These are phyloP conservation scores for Mobula birostris DNA, from an alignment of 2,113 vertebrate species.

Conservation along the genomic window DNA sequence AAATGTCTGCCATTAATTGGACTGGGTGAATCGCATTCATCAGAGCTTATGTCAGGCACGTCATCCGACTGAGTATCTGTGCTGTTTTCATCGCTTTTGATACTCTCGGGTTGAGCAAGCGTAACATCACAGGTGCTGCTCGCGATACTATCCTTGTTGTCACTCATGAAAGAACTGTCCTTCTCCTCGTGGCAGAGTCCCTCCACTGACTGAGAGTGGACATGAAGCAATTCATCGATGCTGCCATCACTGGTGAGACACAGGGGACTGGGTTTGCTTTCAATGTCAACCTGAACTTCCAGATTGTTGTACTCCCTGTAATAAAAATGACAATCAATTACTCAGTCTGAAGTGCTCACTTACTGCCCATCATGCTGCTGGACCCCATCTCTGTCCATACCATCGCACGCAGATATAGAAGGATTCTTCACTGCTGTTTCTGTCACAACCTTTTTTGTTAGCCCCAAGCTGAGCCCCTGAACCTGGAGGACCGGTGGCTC, in stretches of 20 bases:
- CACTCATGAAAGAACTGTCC: constrained; percentile 47
- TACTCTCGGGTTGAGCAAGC: constrained; percentile 92
- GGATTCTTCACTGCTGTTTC: no score
- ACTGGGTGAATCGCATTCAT: constrained; percentile 81
- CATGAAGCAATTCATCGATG: constrained; percentile 80
- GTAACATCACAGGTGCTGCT: constrained; percentile 72
- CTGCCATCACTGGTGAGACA: constrained; percentile 80
- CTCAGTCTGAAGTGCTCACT: not conserved
- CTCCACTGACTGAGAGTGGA: constrained; percentile 64
- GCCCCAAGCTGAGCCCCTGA: no score
- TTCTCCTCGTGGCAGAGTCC: constrained; percentile 53
- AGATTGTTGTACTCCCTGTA: constrained; percentile 92
- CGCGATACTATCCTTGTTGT: constrained; percentile 51
- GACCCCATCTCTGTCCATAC: no score
- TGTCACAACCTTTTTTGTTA: no score
- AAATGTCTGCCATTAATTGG: not conserved
- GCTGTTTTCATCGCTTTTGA: constrained; percentile 94
- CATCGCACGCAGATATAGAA: no score
- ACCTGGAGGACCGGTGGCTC: no score
- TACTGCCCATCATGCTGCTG: no score
- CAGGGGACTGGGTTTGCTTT: constrained; percentile 92
- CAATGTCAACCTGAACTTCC: constrained; percentile 98
- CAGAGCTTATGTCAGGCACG: constrained; percentile 87
- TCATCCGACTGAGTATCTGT: constrained; percentile 95
- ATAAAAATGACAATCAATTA: constrained; percentile 43